Base-by-base conservation (phyloP, 2,888 invertebrate genomes). In the Cenopis cana region DNA sequence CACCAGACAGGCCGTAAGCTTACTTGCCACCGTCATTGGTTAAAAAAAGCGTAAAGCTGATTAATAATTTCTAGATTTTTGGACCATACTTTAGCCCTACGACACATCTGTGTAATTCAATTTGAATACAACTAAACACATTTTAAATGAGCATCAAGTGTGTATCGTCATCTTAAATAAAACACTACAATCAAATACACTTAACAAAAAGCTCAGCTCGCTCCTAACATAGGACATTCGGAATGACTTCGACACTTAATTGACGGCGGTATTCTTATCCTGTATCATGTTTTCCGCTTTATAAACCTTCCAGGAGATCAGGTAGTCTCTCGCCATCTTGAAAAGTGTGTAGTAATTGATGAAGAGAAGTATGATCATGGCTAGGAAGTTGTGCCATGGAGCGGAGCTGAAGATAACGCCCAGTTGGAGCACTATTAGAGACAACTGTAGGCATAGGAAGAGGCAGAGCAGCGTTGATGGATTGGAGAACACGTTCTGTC, bases 261-360 rank as follows among this genome's bases (percentile, higher is more conserved):
- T 78, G 38, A 76, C 71, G 2, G 76, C 54, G 0, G 77, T 36
- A 69, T 89, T 90, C 79, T 95, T 96, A 74, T 95, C 95, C 79
- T 96, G 96, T 83, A 96, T 95, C 83, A 95, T 94, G 76, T 94
- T 94, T 81, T 96, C 96, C 0, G 95, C 95, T 79, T 95, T 95
- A 82, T 98, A 98, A 12, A 98, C 95, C 82, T 96, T 96, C 94
- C 96, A 96, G 66, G 98, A 96, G 38, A 99, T 95, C 5, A 98
- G 91, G 83, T 97, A 98, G 88, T 98, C 98, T 55, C 99, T 94
- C 38, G 96, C 94, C 77, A 98, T 94, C 89, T 98, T 98, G 87
- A 98, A 99, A 56, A 99, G 94, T 0, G 98, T 97, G 82, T 97
- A 97, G 89, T 98, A 98, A 89, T 98, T 99, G 75, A 97, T 97